Conservation (phyloP, 2,888 invertebrate species). For the Spialia ferax region DNA sequence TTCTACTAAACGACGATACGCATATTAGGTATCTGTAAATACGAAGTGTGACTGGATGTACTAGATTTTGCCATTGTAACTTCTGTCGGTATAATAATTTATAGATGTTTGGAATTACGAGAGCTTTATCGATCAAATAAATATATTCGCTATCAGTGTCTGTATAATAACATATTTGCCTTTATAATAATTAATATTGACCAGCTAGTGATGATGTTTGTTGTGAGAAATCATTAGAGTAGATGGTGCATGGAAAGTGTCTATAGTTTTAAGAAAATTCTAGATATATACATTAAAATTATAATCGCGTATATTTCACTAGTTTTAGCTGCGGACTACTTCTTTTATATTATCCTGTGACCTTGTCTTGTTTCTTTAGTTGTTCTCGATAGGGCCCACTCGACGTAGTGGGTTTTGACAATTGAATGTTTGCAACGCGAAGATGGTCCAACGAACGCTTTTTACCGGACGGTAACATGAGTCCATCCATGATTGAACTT, state of each 20-base stretch:
- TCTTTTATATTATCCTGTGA: constrained; percentile 21
- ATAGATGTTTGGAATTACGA: constrained; percentile 58
- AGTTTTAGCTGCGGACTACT: constrained; percentile 19
- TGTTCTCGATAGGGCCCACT: background rate
- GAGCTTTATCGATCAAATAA: constrained; percentile 63
- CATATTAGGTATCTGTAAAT: constrained; percentile 57
- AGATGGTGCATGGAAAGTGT: constrained; percentile 66
- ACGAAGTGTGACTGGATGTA: constrained; percentile 49
- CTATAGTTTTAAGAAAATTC: constrained; percentile 50
- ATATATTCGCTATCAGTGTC: constrained; percentile 44
- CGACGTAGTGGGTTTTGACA: constrained; percentile 1
- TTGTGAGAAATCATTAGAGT: constrained; percentile 52
- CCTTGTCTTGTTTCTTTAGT: constrained; percentile 14
- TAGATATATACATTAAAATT: constrained; percentile 33
- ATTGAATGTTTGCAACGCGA: background rate
- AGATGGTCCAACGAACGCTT: constrained; percentile 25
- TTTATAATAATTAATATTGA: constrained; percentile 24
- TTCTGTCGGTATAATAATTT: constrained; percentile 49
- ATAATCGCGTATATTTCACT: constrained; percentile 34
- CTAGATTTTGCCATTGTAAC: constrained; percentile 55
- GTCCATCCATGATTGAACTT: constrained; percentile 65
- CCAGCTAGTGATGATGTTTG: constrained; percentile 46
- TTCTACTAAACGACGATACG: constrained; percentile 20
- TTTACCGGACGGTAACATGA: constrained; percentile 44
- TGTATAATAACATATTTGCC: constrained; percentile 41